Percentiles rank a stretch among this genome's conserved stretches.
Conservation (phyloP, 1,140 invertebrate species). For the Ectropis grisescens region DNA sequence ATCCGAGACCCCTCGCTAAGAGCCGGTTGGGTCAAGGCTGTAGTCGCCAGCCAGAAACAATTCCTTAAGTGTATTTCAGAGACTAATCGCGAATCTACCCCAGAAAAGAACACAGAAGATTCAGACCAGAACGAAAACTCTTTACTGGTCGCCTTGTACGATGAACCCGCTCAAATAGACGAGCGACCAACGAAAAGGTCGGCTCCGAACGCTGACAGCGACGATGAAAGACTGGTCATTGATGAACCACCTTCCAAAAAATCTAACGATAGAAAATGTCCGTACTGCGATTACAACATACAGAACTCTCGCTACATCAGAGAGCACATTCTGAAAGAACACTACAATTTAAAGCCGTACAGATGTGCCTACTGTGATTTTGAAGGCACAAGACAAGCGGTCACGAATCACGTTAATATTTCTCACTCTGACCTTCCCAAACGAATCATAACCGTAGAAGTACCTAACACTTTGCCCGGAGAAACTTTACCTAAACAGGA, state of each 20-base stretch:
- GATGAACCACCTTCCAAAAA: conserved; percentile 20
- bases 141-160: conserved; percentile 43
- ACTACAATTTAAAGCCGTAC: conserved; percentile 32
- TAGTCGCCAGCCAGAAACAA: conserved; percentile 25
- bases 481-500: conserved; percentile 8
- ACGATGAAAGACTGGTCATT: conserved; percentile 32
- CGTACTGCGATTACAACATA: conserved; percentile 18
- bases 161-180: conserved; percentile 25
- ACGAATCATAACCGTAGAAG: no score
- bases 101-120: conserved; percentile 3
- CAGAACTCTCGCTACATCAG: conserved; percentile 1
- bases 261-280: conserved; percentile 10
- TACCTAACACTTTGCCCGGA: conserved; percentile 11
- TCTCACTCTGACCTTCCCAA: conserved; percentile 10
- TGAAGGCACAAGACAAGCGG: conserved; percentile 6
- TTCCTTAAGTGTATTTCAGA: conserved; percentile 7
- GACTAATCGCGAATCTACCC: background rate
- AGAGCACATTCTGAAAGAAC: conserved; percentile 23
- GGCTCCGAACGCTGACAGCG: conserved; percentile 16
- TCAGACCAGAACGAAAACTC: conserved; percentile 24
- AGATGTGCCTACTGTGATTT: conserved; percentile 27
- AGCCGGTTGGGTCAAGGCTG: conserved; percentile 32
- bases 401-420: conserved; percentile 13
- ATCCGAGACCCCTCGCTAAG: conserved; percentile 22
- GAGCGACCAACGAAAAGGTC: conserved; percentile 1